Percentiles rank a stretch among this genome's conserved stretches.
Conservation (phyloP, 1,140 invertebrate species). For the Oryctes rhinoceros region DNA sequence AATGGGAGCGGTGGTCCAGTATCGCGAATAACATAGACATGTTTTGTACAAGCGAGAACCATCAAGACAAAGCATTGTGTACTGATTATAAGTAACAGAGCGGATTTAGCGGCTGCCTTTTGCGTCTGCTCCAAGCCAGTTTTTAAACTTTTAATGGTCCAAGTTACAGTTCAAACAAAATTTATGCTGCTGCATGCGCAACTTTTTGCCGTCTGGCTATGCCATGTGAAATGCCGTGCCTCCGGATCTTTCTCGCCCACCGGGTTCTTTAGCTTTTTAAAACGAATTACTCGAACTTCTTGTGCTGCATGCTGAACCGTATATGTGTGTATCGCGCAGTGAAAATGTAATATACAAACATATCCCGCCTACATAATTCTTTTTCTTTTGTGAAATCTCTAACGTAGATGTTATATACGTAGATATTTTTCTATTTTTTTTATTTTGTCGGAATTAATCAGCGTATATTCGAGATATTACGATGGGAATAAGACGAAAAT, state of each 20-base stretch:
- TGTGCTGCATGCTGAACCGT: not conserved
- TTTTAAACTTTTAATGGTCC: slow-evolving; percentile 59
- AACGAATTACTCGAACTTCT: not conserved
- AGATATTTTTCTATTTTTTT: too few species aligned
- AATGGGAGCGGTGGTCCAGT: slow-evolving; percentile 39
- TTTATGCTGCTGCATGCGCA: slow-evolving; percentile 54
- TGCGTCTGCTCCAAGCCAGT: slow-evolving; percentile 54
- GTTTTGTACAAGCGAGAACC: slow-evolving; percentile 45
- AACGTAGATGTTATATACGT: too few species aligned
- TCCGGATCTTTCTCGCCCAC: slow-evolving; percentile 43
- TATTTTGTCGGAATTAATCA: too few species aligned
- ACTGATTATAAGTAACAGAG: slow-evolving; percentile 45
- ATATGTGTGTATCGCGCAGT: not conserved
- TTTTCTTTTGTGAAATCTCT: not conserved
- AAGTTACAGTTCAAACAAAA: slow-evolving; percentile 57
- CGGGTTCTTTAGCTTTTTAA: not conserved
- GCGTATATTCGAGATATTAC: not conserved
- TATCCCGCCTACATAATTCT: not conserved
- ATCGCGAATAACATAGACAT: slow-evolving; percentile 47
- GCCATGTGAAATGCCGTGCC: slow-evolving; percentile 45
- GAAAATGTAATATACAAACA: not conserved
- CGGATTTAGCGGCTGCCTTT: slow-evolving; percentile 46
- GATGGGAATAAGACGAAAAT: not conserved
- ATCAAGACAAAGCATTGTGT: slow-evolving; percentile 48
- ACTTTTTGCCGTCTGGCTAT: slow-evolving; percentile 57